A percentile compares a stretch with the other conserved stretches of the same genome.
These are phyloP conservation scores for Aphaenogaster rudis DNA, from an alignment of 1,140 invertebrate genomes.

Conservation along the genomic window DNA sequence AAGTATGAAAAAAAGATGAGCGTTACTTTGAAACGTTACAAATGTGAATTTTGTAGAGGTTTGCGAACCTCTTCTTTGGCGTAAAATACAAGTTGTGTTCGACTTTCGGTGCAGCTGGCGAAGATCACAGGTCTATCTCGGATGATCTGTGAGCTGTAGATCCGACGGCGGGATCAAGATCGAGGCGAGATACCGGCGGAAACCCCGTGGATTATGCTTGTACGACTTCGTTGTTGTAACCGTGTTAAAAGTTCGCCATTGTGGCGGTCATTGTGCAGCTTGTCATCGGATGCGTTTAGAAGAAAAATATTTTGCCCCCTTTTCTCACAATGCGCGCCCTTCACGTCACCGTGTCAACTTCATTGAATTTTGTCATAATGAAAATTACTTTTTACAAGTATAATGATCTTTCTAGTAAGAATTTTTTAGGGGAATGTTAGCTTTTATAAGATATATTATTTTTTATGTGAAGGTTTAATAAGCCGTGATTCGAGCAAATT, in stretches of 20 bases:
- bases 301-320: slow-evolving; percentile 79
- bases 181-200: slow-evolving; percentile 72
- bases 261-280: slow-evolving; percentile 75
- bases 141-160: slow-evolving; percentile 72
- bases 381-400: neutral
- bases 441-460: neutral
- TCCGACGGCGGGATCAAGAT: slow-evolving; percentile 76
- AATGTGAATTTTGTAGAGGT: slow-evolving; percentile 10
- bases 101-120: slow-evolving; percentile 69
- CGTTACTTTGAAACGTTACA: slow-evolving; percentile 5
- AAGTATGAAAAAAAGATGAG: neutral
- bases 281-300: slow-evolving; percentile 76
- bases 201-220: slow-evolving; percentile 78
- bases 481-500: too few relatives aligned
- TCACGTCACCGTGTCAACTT: slow-evolving; percentile 10
- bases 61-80: slow-evolving; percentile 26
- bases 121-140: slow-evolving; percentile 72
- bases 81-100: slow-evolving; percentile 26
- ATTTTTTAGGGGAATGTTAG: neutral
- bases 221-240: slow-evolving; percentile 69
- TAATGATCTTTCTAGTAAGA: neutral
- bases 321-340: slow-evolving; percentile 69
- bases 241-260: slow-evolving; percentile 78
- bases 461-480: too few relatives aligned
- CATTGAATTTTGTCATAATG: slow-evolving; percentile 4